phyloP scores from a whole-genome alignment of 1,140 invertebrate genomes.

The Euwallacea fornicatus region DNA sequence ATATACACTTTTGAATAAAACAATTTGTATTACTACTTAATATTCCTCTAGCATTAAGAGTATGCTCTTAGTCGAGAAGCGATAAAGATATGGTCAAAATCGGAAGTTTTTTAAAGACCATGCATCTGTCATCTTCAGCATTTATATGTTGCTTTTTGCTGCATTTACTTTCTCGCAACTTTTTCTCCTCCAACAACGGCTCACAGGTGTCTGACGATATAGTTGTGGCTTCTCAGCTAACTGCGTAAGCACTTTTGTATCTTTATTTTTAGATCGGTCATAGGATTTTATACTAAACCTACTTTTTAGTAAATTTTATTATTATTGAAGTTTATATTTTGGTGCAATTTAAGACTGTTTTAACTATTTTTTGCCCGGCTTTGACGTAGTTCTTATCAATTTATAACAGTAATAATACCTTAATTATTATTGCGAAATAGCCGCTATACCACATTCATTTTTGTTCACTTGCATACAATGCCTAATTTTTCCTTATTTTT shows the following conservation, averaged over 20 bases:
- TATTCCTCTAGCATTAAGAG: slow-evolving; percentile 33
- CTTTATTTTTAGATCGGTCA: slow-evolving; percentile 36
- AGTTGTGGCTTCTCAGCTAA: slow-evolving; percentile 35
- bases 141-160: too few relatives aligned
- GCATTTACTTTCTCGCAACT: too few relatives aligned
- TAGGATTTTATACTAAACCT: slow-evolving; percentile 40
- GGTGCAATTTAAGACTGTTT: slow-evolving; percentile 45
- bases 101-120: slow-evolving; percentile 4
- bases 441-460: slow-evolving; percentile 23
- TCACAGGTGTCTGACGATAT: slow-evolving; percentile 2
- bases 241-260: slow-evolving; percentile 33
- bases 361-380: slow-evolving; percentile 24
- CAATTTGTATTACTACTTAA: slow-evolving; percentile 36
- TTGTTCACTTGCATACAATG: slow-evolving; percentile 38
- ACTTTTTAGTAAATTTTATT: slow-evolving; percentile 25
- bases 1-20: slow-evolving; percentile 40
- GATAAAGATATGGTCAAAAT: slow-evolving; percentile 1
- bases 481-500: slow-evolving; percentile 30
- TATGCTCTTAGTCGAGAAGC: slow-evolving; percentile 24
- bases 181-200: too few relatives aligned
- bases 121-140: background rate
- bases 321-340: slow-evolving; percentile 37
- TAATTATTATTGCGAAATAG: slow-evolving; percentile 21
- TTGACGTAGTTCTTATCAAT: background rate
- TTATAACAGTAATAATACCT: slow-evolving; percentile 20